Evolutionary conservation across 1,140 invertebrate genomes (phyloP).

Genomic region (Bombus confusus): DNA sequence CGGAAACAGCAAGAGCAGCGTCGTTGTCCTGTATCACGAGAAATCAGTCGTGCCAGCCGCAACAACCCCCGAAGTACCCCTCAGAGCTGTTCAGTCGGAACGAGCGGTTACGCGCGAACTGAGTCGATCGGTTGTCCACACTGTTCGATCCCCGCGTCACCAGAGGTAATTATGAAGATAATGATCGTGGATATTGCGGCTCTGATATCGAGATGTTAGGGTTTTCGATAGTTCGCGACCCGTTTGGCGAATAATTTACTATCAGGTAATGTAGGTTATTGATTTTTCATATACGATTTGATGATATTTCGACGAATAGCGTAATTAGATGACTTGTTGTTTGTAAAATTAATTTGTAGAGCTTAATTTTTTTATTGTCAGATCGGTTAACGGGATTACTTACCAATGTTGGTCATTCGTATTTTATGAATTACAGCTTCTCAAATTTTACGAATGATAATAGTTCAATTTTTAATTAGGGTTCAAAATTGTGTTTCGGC

Average conservation of each 20-base stretch:
- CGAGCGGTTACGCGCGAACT: slow-evolving; percentile 36
- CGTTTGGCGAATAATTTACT: not conserved
- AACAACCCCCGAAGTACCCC: slow-evolving; percentile 46
- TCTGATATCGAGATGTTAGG: not conserved
- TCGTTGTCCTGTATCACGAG: slow-evolving; percentile 72
- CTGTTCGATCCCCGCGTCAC: not conserved
- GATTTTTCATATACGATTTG: too few relatives aligned
- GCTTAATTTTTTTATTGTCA: too few relatives aligned
- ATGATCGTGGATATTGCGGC: too few relatives aligned
- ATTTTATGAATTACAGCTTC: too few relatives aligned
- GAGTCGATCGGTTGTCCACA: not conserved
- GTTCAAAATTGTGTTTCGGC: not conserved
- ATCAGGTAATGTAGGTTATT: too few relatives aligned
- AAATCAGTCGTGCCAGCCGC: slow-evolving; percentile 42
- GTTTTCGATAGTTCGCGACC: not conserved
- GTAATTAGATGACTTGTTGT: too few relatives aligned
- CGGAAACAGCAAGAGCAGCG: slow-evolving; percentile 73
- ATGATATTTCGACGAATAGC: too few relatives aligned
- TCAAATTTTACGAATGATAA: too few relatives aligned
- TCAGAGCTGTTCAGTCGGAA: slow-evolving; percentile 66
- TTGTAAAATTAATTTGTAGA: too few relatives aligned
- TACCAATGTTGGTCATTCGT: too few relatives aligned
- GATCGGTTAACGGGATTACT: too few relatives aligned
- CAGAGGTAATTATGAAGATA: slow-evolving; percentile 32
- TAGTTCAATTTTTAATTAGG: not conserved